phyloP scores from a whole-genome alignment of 2,797 vertebrate species.

The Silurus lanzhouensis region DNA sequence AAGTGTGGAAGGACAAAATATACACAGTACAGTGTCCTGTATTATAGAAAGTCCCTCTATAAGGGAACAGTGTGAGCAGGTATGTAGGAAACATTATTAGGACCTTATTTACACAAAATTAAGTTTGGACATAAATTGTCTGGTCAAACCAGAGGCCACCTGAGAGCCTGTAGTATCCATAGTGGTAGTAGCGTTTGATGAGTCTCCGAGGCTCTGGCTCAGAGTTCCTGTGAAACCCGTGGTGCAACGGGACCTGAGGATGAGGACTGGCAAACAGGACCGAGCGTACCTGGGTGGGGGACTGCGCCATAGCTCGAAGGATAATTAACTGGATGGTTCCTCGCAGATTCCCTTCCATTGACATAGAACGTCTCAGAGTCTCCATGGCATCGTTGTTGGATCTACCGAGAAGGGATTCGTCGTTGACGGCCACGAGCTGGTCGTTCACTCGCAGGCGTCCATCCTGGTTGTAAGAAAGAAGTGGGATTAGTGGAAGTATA shows the following conservation, averaged over 20 bases:
- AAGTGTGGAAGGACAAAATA: neutral
- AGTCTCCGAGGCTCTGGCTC: conserved; percentile 57
- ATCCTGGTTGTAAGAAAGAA: conserved; percentile 74
- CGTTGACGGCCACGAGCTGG: conserved; percentile 89
- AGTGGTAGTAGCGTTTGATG: conserved; percentile 36
- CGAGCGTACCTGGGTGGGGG: conserved; percentile 69
- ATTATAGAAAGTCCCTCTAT: neutral
- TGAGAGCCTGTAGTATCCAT: conserved; percentile 57
- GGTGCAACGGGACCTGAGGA: conserved; percentile 51
- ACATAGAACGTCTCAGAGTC: conserved; percentile 90
- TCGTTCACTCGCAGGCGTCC: conserved; percentile 86
- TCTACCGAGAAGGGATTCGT: conserved; percentile 85
- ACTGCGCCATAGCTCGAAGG: conserved; percentile 66
- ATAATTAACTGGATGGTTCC: conserved; percentile 93
- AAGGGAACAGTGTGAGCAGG: neutral
- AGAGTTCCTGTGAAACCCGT: conserved; percentile 60
- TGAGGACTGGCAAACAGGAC: conserved; percentile 32
- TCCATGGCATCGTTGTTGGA: conserved; percentile 95
- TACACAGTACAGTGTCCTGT: neutral
- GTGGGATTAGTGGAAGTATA: neutral
- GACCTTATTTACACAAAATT: neutral
- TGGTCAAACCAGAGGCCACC: conserved; percentile 49
- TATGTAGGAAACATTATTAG: neutral
- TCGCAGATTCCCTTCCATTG: conserved; percentile 89
- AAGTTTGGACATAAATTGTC: neutral